phyloP scores from a whole-genome alignment of 2,797 vertebrate species.

The Tinamus major region DNA sequence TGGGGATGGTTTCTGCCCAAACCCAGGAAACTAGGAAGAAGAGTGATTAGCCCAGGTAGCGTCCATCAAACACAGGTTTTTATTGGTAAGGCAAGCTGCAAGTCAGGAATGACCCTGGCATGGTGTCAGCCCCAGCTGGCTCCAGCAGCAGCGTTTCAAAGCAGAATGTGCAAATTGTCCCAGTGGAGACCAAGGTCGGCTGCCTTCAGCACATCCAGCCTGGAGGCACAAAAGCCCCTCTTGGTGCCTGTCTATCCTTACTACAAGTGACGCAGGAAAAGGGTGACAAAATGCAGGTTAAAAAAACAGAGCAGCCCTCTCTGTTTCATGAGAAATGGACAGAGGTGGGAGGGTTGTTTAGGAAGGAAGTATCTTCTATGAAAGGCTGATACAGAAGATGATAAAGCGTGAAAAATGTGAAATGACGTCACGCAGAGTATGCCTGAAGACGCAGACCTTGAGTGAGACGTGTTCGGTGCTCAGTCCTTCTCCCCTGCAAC shows the following conservation, averaged over 20 bases:
- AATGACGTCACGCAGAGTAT: not conserved
- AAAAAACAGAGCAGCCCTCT: not conserved
- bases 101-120: not conserved
- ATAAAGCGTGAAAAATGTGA: not conserved
- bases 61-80: not conserved
- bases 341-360: not conserved
- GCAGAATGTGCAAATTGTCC: not conserved
- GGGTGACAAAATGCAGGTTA: too few species aligned
- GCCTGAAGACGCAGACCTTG: too few species aligned
- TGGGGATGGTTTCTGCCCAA: not conserved
- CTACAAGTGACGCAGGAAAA: not conserved
- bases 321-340: not conserved
- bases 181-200: not conserved
- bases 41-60: accelerated
- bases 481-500: too few species aligned
- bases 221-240: not conserved
- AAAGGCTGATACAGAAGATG: not conserved
- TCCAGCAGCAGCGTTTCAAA: not conserved
- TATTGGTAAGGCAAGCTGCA: not conserved
- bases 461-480: too few species aligned
- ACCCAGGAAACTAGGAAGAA: not conserved
- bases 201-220: not conserved
- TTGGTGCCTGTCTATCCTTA: not conserved
- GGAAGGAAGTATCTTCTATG: not conserved
- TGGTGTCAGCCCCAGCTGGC: not conserved